Percentiles rank a stretch among this genome's conserved stretches.
These are phyloP conservation scores for Schizaphis graminum DNA, from an alignment of 2,888 invertebrate species.

Conservation along the genomic window DNA sequence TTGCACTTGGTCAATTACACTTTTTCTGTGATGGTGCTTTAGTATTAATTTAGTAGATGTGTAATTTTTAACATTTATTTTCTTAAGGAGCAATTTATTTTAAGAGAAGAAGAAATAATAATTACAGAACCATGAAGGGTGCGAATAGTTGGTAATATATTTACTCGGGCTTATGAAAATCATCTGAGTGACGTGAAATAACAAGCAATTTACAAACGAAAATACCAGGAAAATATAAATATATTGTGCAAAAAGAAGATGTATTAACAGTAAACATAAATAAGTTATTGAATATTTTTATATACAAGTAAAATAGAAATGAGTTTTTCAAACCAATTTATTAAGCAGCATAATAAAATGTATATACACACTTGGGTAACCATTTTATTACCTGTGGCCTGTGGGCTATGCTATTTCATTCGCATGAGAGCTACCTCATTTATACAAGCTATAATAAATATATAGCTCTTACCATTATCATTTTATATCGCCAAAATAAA, in stretches of 20 bases:
- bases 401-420: not conserved
- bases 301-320: not conserved
- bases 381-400: conserved; percentile 1
- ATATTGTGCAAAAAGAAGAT: not conserved
- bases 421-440: not conserved
- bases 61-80: not conserved
- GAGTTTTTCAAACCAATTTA: not conserved
- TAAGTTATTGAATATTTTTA: not conserved
- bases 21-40: not conserved
- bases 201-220: not conserved
- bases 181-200: not conserved
- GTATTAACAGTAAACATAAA: not conserved
- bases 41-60: not conserved
- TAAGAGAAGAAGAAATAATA: not conserved
- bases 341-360: not conserved
- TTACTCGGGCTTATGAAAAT: not conserved
- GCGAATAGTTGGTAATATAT: not conserved
- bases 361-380: not conserved
- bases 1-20: too few relatives aligned
- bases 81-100: not conserved
- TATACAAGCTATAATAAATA: not conserved
- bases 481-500: not conserved
- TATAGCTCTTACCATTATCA: not conserved
- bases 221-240: not conserved
- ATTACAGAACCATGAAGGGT: not conserved